A percentile compares a stretch with the other conserved stretches of the same genome.
phyloP scores from a whole-genome alignment of 1,140 invertebrate species.

The Drosophila obscura region DNA sequence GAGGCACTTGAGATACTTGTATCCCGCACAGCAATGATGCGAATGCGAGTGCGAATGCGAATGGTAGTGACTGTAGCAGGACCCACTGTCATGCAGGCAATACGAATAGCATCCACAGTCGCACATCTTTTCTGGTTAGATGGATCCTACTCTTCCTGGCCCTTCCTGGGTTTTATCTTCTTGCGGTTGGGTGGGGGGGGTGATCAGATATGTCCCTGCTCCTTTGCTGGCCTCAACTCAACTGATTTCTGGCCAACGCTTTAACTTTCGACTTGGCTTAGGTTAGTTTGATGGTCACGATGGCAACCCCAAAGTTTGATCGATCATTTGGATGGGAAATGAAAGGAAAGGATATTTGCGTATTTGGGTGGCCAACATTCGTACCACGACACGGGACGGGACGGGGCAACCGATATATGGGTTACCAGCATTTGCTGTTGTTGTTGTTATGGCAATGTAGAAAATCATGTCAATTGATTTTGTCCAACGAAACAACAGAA shows the following conservation, averaged over 20 bases:
- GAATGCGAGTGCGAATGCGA: conserved; percentile 63
- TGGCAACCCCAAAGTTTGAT: conserved; percentile 57
- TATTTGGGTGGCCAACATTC: conserved; percentile 74
- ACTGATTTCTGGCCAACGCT: conserved; percentile 79
- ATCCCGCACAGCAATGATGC: conserved; percentile 75
- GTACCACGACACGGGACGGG: conserved; percentile 73
- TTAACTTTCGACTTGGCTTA: conserved; percentile 73
- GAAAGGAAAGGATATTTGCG: conserved; percentile 53
- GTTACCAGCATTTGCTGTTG: conserved; percentile 13
- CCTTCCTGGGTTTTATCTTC: not conserved
- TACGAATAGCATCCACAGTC: conserved; percentile 77
- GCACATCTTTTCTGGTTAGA: conserved; percentile 57
- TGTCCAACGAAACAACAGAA: conserved; percentile 3
- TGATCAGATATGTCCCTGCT: conserved; percentile 38
- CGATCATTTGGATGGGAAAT: conserved; percentile 40
- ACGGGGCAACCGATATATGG: conserved; percentile 28
- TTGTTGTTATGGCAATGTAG: conserved; percentile 44
- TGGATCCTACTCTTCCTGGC: not conserved
- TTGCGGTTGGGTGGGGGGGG: not conserved
- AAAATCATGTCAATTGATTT: conserved; percentile 80
- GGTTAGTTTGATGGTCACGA: conserved; percentile 55
- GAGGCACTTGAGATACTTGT: conserved; percentile 77
- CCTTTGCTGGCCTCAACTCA: conserved; percentile 54
- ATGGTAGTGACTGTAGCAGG: conserved; percentile 70
- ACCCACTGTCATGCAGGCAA: conserved; percentile 63